These are phyloP conservation scores for Sinocyclocheilus rhinocerous DNA, from an alignment of 2,113 vertebrate species.

Conservation along the genomic window DNA sequence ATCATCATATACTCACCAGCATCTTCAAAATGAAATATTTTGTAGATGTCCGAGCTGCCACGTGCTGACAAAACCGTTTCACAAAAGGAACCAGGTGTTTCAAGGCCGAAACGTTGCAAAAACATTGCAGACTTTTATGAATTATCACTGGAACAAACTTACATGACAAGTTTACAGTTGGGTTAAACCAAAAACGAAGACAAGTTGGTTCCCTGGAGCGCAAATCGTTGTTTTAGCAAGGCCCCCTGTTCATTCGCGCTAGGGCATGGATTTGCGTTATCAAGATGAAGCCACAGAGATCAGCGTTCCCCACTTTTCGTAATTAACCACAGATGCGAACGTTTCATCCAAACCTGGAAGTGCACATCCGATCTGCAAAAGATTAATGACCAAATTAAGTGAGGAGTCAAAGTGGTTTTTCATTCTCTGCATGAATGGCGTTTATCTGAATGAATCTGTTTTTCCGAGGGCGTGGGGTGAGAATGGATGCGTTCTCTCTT, in stretches of 20 bases:
- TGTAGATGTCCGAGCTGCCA: background rate
- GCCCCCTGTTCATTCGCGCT: background rate
- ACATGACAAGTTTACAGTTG: slow-evolving; percentile 66
- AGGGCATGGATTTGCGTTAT: background rate
- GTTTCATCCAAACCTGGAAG: background rate
- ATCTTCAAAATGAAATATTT: background rate
- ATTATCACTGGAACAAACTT: slow-evolving; percentile 48
- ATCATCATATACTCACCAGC: background rate
- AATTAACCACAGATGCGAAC: slow-evolving; percentile 13
- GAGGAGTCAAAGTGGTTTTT: slow-evolving; percentile 15
- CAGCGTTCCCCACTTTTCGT: background rate
- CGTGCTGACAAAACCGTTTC: background rate
- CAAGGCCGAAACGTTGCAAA: slow-evolving; percentile 24
- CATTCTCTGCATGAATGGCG: background rate
- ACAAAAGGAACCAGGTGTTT: slow-evolving; percentile 10
- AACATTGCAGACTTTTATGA: slow-evolving; percentile 32
- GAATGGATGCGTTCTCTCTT: background rate
- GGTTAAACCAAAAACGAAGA: slow-evolving; percentile 55
- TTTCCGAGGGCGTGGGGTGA: background rate
- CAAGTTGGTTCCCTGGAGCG: slow-evolving; percentile 21
- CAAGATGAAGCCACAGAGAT: slow-evolving; percentile 2
- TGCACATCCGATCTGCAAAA: slow-evolving; percentile 1
- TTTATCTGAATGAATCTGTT: slow-evolving; percentile 9
- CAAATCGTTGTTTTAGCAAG: slow-evolving; percentile 17
- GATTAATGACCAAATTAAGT: slow-evolving; percentile 8